phyloP scores from a whole-genome alignment of 2,888 invertebrate genomes.

The Ellobium chinense region DNA sequence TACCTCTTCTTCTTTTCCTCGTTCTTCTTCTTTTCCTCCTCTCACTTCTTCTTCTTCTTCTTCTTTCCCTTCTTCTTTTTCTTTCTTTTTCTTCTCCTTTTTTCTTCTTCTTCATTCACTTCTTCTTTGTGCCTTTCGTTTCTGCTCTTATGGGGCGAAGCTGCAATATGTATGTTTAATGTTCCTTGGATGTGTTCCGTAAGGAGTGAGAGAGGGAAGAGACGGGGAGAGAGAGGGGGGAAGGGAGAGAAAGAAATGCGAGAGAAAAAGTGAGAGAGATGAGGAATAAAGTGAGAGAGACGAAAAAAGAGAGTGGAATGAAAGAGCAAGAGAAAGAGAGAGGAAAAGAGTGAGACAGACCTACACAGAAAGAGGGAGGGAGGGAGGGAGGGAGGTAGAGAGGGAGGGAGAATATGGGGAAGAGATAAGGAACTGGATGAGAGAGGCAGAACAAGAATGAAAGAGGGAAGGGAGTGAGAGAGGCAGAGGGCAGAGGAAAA shows the following conservation, averaged over 20 bases:
- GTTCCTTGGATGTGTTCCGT: too few relatives aligned
- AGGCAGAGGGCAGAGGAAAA: slow-evolving; percentile 14
- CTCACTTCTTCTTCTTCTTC: too few relatives aligned
- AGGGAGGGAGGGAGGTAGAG: background rate
- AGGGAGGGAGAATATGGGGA: background rate
- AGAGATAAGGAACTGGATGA: background rate
- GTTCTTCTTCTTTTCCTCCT: too few relatives aligned
- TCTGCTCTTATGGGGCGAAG: too few relatives aligned
- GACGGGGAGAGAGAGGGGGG: background rate
- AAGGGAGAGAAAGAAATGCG: background rate
- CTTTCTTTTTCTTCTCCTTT: too few relatives aligned
- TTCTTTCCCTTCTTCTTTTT: too few relatives aligned
- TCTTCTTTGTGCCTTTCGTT: too few relatives aligned
- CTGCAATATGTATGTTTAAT: too few relatives aligned
- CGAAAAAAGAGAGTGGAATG: background rate
- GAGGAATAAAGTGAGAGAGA: background rate
- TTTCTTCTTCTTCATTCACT: too few relatives aligned
- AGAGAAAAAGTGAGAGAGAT: slow-evolving; percentile 10
- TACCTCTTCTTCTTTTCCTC: too few relatives aligned
- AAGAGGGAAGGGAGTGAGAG: slow-evolving; percentile 21
- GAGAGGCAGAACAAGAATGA: background rate
- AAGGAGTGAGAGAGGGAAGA: slow-evolving; percentile 9
- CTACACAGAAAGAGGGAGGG: slow-evolving; percentile 1
- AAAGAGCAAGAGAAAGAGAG: background rate
- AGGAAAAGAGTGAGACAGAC: slow-evolving; percentile 6